Conservation (phyloP, 2,113 vertebrate genomes). For the Prunella himalayana region DNA sequence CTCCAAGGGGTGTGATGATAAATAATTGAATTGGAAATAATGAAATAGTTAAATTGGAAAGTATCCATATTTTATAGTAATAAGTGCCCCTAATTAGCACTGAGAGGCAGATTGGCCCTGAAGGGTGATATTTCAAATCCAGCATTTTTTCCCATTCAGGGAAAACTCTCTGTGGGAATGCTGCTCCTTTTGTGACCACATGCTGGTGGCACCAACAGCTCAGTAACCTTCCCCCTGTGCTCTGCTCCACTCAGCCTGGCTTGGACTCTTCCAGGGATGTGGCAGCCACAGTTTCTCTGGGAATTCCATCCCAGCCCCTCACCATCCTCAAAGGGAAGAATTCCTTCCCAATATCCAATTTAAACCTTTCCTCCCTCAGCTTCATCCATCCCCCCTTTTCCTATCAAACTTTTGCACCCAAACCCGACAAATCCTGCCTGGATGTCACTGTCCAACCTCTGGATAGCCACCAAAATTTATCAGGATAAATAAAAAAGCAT, state of each 20-base stretch:
- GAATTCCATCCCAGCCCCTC: neutral
- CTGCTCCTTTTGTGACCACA: accelerated
- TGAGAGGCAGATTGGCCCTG: neutral
- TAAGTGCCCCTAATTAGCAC: neutral
- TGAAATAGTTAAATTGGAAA: neutral
- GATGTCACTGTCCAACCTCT: neutral
- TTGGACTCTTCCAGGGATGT: neutral
- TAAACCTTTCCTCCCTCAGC: neutral
- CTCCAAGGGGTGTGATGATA: neutral
- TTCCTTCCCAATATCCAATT: neutral
- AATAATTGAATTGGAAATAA: neutral
- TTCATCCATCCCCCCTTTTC: neutral
- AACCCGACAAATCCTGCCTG: accelerated
- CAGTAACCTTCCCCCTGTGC: neutral
- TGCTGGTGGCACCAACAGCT: neutral
- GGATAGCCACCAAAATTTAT: neutral
- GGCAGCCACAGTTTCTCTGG: neutral
- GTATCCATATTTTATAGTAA: accelerated
- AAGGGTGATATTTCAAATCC: neutral
- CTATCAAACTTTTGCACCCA: neutral
- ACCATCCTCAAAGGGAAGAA: neutral
- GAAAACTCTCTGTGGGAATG: neutral
- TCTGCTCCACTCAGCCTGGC: neutral
- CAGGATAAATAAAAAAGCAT: neutral
- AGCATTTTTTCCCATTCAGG: neutral